Percentiles rank a stretch among this genome's conserved stretches.
Conservation (phyloP, 2,797 vertebrate genomes). For the Pristis pectinata region DNA sequence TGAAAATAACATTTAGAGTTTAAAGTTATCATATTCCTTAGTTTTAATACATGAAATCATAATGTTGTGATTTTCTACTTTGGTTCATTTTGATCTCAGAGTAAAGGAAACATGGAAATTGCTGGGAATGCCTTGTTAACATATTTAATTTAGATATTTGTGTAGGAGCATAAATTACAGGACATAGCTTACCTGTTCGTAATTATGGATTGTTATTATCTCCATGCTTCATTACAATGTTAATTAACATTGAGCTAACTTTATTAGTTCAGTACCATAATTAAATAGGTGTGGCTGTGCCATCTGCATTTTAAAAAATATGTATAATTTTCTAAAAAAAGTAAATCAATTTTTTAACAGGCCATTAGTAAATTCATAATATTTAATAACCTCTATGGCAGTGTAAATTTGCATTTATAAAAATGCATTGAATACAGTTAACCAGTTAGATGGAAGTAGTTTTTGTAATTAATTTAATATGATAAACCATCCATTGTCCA, state of each 20-base stretch:
- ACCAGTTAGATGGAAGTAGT: background rate
- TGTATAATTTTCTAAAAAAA: background rate
- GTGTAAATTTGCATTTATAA: background rate
- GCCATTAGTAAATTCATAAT: background rate
- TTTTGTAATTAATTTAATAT: background rate
- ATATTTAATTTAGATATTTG: background rate
- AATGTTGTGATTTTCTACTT: background rate
- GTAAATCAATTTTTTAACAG: background rate
- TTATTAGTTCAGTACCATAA: background rate
- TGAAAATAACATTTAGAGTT: constrained; percentile 9
- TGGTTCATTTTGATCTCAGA: background rate
- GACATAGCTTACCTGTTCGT: background rate
- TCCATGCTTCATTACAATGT: background rate
- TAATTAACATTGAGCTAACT: background rate
- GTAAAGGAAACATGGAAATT: background rate
- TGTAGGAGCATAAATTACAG: background rate
- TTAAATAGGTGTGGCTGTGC: background rate
- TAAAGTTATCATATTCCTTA: background rate
- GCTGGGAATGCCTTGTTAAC: background rate
- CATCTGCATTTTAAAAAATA: constrained; percentile 25
- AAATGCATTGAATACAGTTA: constrained; percentile 8
- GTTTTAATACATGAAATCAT: background rate
- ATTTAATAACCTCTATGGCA: background rate
- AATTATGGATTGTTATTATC: background rate
- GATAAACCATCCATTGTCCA: background rate